Evolutionary conservation across 2,888 invertebrate species (phyloP).

Genomic region (Buathra laborator): DNA sequence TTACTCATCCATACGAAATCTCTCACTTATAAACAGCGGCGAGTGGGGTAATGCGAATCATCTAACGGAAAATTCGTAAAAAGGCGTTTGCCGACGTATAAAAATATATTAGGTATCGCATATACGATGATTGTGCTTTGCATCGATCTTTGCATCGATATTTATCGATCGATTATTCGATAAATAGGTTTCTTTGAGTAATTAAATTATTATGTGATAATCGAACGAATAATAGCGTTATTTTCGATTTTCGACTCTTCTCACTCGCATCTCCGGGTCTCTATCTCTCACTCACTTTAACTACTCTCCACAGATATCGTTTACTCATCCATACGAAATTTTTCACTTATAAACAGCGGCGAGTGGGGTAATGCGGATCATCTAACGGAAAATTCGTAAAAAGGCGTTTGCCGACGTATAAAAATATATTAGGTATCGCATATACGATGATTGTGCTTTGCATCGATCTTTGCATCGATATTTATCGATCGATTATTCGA

Average conservation of each 20-base stretch:
- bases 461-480: too few relatives aligned
- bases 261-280: background rate
- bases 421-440: too few relatives aligned
- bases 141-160: too few relatives aligned
- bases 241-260: conserved; percentile 68
- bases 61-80: background rate
- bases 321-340: conserved; percentile 38
- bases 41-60: background rate
- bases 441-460: too few relatives aligned
- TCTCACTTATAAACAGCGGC: background rate
- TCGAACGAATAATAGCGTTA: too few relatives aligned
- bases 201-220: too few relatives aligned
- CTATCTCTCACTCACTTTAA: background rate
- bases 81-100: background rate
- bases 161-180: too few relatives aligned
- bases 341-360: background rate
- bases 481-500: too few relatives aligned
- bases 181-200: too few relatives aligned
- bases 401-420: background rate
- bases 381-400: background rate
- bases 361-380: background rate
- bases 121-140: too few relatives aligned
- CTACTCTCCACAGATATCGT: conserved; percentile 13
- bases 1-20: conserved; percentile 38
- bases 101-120: too few relatives aligned